Base-by-base conservation (phyloP, 2,888 invertebrate species). In the Pyralis farinalis region DNA sequence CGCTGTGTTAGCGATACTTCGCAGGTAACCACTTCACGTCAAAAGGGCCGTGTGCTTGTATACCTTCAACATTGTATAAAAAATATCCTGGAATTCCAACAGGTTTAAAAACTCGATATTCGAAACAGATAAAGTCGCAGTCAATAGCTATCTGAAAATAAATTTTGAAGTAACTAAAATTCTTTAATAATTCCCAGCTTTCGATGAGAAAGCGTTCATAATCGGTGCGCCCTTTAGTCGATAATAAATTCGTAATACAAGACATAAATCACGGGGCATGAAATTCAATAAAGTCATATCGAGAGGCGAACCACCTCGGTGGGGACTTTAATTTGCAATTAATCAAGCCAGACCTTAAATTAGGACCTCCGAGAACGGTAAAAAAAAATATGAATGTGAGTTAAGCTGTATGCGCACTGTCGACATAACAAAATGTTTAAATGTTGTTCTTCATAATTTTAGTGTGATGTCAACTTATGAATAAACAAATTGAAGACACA, bases 211-310 rank as follows among this genome's bases (percentile, higher is more conserved):
- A 53, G 52, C 55, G 52, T 52, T 48, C 58, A 64, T 71, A 71
- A 75, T 67, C 62, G 64, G 41, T 44, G 42, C 50, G 55, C 53
- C 53, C 53, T 49, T 53, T 48, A 50, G 42, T 43, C 51, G 64
- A 76, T 72, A 80, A 84, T 83, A 83, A 83, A 83, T 84, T 79
- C 67, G 71, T 71, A 68, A 76, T 76, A 62, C 71, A 57, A 58
- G 55, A 51, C 77, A 85, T 87, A 83, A 86, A 86, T 87, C 84
- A 81, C 63, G 50, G 57, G 46, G 71, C 75, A 76, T 78, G 82
- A 87, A 85, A 88, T 86, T 88, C 85, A 88, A 88, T 87, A 87
- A 88, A 86, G 86, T 85, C 78, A 79, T 86, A 86, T 70, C 66
- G 68, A 70, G 72, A 67, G 62, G 62, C 53, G 73, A 63, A 80